Base-by-base conservation (phyloP, 2,797 vertebrate genomes). In the Siniperca scherzeri region DNA sequence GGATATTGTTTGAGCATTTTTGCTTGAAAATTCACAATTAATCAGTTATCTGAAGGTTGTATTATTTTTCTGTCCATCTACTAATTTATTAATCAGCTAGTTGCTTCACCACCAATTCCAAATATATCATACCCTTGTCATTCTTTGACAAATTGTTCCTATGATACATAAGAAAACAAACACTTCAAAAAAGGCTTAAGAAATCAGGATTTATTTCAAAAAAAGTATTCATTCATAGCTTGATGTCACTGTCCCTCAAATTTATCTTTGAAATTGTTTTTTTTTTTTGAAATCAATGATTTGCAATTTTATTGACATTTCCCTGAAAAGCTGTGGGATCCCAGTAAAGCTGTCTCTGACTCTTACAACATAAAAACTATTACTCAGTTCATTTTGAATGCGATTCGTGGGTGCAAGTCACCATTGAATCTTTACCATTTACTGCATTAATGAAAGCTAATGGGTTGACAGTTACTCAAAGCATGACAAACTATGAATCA, bases 151-250 rank as follows among this genome's bases (percentile, higher is more conserved):
- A 16, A 38, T 1, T 46, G 5, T 8, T 69, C 13, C 52, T 27
- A 25, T 1, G 9, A 71, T 40, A 3, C 27, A 82, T 73, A 73
- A 25, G 2, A 69, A 66, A 74, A 30, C n/a, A 40, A 11, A 60
- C 50, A 48, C 2, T 65, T 22, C 6, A 42, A 0, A 36, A 27
- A 42, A 75, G 21, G 5, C 27, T 52, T 21, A 7, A 16, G 16
- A 77, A 85, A 67, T 60, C 46, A 64, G 11, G 5, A 82, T 90
- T 87, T 87, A 85, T 86, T 91, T 72, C 0, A 1, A 68, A 82
- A 62, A 60, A 55, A 3, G 6, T 9, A 56, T 68, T 59, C 0
- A 56, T 77, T 55, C 52, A 79, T n/a, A 77, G 0, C 14, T 36
- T 56, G 16, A 74, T 77, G 56, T 85, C 71, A 30, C 66, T 48